phyloP scores from a whole-genome alignment of 2,797 vertebrate genomes.

The Serranus cabrilla region DNA sequence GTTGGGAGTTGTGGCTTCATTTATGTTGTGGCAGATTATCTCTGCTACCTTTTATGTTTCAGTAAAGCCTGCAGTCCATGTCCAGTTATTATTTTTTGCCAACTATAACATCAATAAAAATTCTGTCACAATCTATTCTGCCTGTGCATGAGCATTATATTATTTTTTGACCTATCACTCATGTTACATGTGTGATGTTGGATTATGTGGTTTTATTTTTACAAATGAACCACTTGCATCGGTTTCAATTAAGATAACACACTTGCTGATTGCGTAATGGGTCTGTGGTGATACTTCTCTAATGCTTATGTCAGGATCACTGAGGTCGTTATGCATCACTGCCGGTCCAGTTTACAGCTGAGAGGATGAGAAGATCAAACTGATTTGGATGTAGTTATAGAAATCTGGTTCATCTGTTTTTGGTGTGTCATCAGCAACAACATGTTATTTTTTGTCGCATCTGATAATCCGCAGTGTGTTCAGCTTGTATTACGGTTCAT shows the following conservation, averaged over 20 bases:
- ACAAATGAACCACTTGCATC: conserved; percentile 6
- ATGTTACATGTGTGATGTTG: conserved; percentile 2
- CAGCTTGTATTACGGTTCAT: not conserved
- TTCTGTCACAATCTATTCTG: not conserved
- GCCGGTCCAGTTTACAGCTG: conserved; percentile 48
- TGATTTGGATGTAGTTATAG: conserved; percentile 35
- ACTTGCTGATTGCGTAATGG: conserved; percentile 39
- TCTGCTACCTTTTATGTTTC: conserved; percentile 2
- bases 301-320: conserved; percentile 38
- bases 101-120: not conserved
- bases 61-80: not conserved
- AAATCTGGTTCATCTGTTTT: conserved; percentile 42
- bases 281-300: conserved; percentile 29
- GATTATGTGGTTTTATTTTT: conserved; percentile 16
- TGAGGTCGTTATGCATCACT: conserved; percentile 30
- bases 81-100: not conserved
- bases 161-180: not conserved
- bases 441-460: conserved; percentile 5
- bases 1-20: conserved; percentile 18
- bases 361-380: conserved; percentile 41
- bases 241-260: conserved; percentile 48
- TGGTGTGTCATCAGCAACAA: conserved; percentile 2
- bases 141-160: not conserved
- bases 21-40: conserved; percentile 38
- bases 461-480: conserved; percentile 28